Evolutionary conservation across 2,797 vertebrate species (phyloP).

Genomic region (Lutjanus argentimaculatus): DNA sequence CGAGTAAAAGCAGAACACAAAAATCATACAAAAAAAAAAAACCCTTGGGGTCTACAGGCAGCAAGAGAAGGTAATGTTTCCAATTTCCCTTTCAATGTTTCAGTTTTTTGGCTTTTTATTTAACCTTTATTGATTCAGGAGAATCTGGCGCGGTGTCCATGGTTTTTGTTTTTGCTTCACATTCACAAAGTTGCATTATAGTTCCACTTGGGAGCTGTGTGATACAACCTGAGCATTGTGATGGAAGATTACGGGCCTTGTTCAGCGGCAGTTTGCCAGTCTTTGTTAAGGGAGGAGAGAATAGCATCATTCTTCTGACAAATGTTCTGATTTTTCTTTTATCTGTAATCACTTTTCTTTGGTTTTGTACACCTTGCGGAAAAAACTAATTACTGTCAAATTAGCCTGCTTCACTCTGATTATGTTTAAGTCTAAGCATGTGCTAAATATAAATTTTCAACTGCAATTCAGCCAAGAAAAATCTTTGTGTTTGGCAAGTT

Average conservation of each 20-base stretch:
- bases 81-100: background rate
- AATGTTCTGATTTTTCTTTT: background rate
- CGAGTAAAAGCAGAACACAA: background rate
- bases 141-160: background rate
- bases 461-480: background rate
- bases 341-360: background rate
- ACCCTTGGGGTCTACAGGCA: background rate
- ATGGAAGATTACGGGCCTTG: background rate
- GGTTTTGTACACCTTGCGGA: background rate
- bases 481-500: too few relatives aligned
- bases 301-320: background rate
- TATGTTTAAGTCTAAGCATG: background rate
- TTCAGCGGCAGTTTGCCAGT: constrained; percentile 11
- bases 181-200: background rate
- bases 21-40: background rate
- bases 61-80: background rate
- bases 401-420: background rate
- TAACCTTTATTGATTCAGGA: constrained; percentile 19
- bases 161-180: constrained; percentile 18
- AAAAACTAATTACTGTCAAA: background rate
- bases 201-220: constrained; percentile 13
- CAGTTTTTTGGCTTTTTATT: background rate
- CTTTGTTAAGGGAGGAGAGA: background rate
- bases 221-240: background rate
- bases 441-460: background rate